These are phyloP conservation scores for Dasypolia templi DNA, from an alignment of 2,888 invertebrate species.

Conservation along the genomic window DNA sequence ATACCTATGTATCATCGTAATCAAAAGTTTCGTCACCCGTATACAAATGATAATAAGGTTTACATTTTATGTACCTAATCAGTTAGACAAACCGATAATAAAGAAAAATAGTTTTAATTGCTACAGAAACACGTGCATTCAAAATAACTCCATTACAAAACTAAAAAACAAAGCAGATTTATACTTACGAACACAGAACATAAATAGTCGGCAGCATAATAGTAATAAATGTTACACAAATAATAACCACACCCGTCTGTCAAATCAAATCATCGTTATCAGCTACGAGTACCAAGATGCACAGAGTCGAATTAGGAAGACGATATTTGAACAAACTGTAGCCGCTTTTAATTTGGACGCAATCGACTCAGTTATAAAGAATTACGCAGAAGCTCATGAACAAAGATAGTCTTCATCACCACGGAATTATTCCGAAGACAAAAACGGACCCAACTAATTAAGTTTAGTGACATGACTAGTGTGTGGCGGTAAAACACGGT, in stretches of 20 bases:
- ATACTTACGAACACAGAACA: too few relatives aligned
- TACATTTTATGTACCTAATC: slow-evolving; percentile 29
- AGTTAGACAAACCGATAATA: not conserved
- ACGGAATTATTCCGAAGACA: too few relatives aligned
- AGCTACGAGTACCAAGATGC: slow-evolving; percentile 1
- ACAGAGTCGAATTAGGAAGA: slow-evolving; percentile 42
- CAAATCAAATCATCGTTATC: slow-evolving; percentile 26
- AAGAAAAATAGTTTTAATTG: too few relatives aligned
- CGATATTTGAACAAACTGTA: not conserved
- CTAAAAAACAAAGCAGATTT: too few relatives aligned
- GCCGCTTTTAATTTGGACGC: not conserved
- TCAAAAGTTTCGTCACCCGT: slow-evolving; percentile 35
- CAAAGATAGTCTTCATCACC: not conserved
- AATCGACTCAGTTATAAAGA: not conserved
- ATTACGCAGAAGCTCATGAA: not conserved
- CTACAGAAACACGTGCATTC: too few relatives aligned
- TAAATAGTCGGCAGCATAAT: too few relatives aligned
- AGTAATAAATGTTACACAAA: slow-evolving; percentile 7
- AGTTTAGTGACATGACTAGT: too few relatives aligned
- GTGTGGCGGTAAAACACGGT: too few relatives aligned
- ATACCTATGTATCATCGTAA: not conserved
- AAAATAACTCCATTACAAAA: too few relatives aligned
- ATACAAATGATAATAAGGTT: slow-evolving; percentile 21
- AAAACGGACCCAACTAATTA: too few relatives aligned
- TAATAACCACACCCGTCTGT: slow-evolving; percentile 49